Conservation (phyloP, 2,113 vertebrate genomes). For the Colistium nudipinnis region DNA sequence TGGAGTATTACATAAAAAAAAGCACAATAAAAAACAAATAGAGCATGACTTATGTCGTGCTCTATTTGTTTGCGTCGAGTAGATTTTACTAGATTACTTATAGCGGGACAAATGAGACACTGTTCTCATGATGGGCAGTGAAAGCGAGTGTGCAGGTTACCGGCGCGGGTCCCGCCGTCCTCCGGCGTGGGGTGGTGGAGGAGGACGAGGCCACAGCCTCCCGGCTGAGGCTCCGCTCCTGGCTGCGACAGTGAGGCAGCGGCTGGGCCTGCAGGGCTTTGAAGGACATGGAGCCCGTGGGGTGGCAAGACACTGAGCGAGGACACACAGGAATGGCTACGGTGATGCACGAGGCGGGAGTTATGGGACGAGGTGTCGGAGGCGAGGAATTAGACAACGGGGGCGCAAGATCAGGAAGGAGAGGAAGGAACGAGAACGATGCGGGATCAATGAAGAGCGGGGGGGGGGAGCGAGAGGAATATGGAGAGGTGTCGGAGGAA, state of each 20-base stretch:
- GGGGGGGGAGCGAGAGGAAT: conserved; percentile 25
- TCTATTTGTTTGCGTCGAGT: too few relatives aligned
- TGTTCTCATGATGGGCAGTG: too few relatives aligned
- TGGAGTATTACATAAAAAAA: neutral
- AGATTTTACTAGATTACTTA: too few relatives aligned
- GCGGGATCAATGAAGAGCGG: conserved; percentile 15
- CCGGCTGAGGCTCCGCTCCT: conserved; percentile 84
- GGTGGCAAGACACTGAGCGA: conserved; percentile 99
- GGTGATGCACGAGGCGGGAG: conserved; percentile 69
- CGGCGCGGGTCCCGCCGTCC: conserved; percentile 73
- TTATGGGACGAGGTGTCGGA: conserved; percentile 63
- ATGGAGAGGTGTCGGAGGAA: conserved; percentile 67
- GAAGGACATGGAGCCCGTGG: conserved; percentile 90
- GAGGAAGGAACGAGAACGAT: conserved; percentile 36
- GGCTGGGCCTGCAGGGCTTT: conserved; percentile 86
- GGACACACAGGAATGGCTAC: conserved; percentile 98
- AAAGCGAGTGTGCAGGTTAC: conserved; percentile 43
- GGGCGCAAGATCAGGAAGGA: conserved; percentile 25
- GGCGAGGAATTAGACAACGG: conserved; percentile 68
- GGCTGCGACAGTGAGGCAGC: conserved; percentile 83
- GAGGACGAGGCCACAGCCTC: conserved; percentile 78
- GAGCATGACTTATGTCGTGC: neutral
- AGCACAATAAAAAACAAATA: neutral
- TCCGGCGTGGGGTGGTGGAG: conserved; percentile 80
- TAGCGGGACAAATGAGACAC: too few relatives aligned